Evolutionary conservation across 2,797 vertebrate species (phyloP), one percentile per base, ranked within the genome.

Genomic region (Enteromius anoplus): DNA sequence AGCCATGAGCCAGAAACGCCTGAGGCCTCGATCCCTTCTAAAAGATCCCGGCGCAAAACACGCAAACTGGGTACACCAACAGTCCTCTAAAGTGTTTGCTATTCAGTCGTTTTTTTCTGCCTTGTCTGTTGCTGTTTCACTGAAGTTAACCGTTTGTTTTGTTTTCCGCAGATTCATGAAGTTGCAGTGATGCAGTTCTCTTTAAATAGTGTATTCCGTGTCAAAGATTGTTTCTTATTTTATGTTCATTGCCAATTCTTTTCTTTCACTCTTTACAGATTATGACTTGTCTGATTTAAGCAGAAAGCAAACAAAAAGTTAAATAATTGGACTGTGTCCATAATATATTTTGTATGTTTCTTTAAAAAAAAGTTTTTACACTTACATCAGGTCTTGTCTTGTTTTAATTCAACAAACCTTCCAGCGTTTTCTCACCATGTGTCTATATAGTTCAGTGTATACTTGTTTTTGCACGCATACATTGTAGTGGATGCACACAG

Each of bases 21-120:
- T 19, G 77, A 49, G 12, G 14, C 58, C 8, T 29, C 71, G 15
- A 15, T 65, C 23, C 79, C 79, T 7, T 7, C 78, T 34, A 89
- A 89, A 81, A 77, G 87, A 42, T 26, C 10, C 26, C 80, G 87
- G 2, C 76, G 77, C 29, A 88, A 85, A 70, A 15, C 47, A 14
- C 58, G 8, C 6, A 80, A 58, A 71, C 58, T 79, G 11, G 82
- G 84, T 86, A 86, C 55, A 47, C 26, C n/a, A 15, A 17, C 10
- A 29, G 10, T 60, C 32, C 11, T 73, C 47, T 72, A 2, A 73
- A 53, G 10, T 77, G 7, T 64, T 70, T 26, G 14, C 21, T 29
- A 53, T 53, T 53, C 3, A n/a, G 21, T 26, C 0, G 42, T 40
- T 40, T 55, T 40, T 47, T 62, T 34, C 11, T 66, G 45, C 10